Percentiles rank a stretch among this genome's conserved stretches.
These are phyloP conservation scores for Meteorus cinctellus DNA, from an alignment of 2,888 invertebrate species.

Conservation along the genomic window DNA sequence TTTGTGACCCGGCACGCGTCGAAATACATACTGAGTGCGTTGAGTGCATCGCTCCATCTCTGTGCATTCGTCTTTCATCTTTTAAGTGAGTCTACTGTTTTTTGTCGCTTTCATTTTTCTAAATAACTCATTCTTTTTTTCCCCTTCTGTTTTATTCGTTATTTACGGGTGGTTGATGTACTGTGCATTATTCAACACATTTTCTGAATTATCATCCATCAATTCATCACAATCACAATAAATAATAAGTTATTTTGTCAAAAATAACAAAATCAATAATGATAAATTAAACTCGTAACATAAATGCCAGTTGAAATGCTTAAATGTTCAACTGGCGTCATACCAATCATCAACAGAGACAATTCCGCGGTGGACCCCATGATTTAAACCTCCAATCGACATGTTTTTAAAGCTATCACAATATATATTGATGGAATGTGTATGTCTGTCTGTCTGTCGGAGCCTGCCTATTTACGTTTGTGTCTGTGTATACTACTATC, in stretches of 20 bases:
- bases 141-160: neutral
- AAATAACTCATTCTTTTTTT: conserved; percentile 5
- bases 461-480: no score
- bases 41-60: conserved; percentile 69
- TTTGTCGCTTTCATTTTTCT: neutral
- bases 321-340: conserved; percentile 11
- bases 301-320: neutral
- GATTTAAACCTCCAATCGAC: conserved; percentile 15
- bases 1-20: conserved; percentile 52
- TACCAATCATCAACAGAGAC: neutral
- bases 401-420: neutral
- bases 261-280: no score
- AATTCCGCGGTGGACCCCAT: neutral
- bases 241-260: no score
- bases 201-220: no score
- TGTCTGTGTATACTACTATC: neutral
- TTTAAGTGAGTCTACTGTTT: conserved; percentile 31
- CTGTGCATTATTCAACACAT: no score
- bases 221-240: no score
- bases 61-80: conserved; percentile 67
- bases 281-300: no score
- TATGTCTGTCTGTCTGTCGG: no score
- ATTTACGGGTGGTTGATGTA: no score
- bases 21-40: conserved; percentile 54
- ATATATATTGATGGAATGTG: conserved; percentile 5